Evolutionary conservation across 2,113 vertebrate species (phyloP).

Genomic region (Puma concolor): DNA sequence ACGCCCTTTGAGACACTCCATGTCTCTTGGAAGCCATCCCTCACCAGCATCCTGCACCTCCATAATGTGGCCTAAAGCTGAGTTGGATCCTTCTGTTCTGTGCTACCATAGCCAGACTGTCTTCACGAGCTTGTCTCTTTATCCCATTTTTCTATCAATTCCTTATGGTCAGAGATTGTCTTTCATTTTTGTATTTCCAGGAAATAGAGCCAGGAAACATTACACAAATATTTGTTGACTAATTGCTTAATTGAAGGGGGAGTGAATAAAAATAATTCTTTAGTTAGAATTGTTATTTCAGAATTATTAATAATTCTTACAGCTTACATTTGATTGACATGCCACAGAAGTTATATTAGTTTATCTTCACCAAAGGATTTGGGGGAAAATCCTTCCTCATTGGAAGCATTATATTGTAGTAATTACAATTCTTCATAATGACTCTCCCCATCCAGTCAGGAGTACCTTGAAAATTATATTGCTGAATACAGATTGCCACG

Average conservation of each 20-base stretch:
- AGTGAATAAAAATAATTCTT: constrained; percentile 34
- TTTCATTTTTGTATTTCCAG: not conserved
- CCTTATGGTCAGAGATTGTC: not conserved
- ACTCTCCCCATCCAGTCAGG: not conserved
- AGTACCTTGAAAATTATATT: not conserved
- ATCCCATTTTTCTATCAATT: not conserved
- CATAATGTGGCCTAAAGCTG: not conserved
- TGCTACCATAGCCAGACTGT: not conserved
- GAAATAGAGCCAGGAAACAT: not conserved
- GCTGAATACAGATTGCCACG: not conserved
- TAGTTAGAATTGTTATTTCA: not conserved
- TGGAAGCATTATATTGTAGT: constrained; percentile 16
- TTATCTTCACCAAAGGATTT: not conserved
- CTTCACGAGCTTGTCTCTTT: not conserved
- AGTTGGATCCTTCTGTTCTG: not conserved
- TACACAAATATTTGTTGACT: not conserved
- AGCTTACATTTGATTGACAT: not conserved
- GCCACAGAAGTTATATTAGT: not conserved
- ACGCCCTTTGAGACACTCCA: not conserved
- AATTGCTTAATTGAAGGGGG: not conserved
- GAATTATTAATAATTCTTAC: not conserved
- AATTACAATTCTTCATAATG: not conserved
- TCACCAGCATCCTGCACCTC: not conserved
- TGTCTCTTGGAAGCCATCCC: not conserved
- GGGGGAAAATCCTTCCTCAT: not conserved